Base-by-base conservation (phyloP, 2,888 invertebrate genomes). In the Oscheius myriophilus region DNA sequence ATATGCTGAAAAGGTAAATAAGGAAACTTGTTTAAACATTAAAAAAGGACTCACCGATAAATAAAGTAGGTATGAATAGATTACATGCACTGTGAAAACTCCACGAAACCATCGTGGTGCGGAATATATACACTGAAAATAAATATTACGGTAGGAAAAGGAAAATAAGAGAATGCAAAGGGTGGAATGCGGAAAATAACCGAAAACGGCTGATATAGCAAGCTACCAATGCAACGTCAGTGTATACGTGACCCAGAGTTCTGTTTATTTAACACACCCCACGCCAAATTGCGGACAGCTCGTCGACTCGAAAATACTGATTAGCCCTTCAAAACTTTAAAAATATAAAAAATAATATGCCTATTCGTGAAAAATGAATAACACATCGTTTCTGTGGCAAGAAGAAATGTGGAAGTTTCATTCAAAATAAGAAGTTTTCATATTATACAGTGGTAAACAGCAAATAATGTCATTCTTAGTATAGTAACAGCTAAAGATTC, bases 1-100 rank as follows among this genome's bases (percentile, higher is more conserved):
- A 23, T 65, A 67, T 25, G 63, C 74, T 59, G 73, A 59, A 55
- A 72, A 18, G 41, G 12, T 26, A 33, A 11, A 53, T 25, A 51
- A 51, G 2, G 52, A 57, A 26, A 49, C 42, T 51, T 43, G 11
- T 16, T 25, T 11, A 49, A 49, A 18, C 2, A 23, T 43, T 4
- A 11, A 42, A 18, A 33, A 12, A 33, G 1, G 26, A 49, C 61
- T 49, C 26, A 61, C 61, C 61, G 25, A 61, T 61, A 49, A 61
- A 61, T n/a, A 61, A 25, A 3, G 33, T 33, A 46, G 46, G 26
- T 25, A 61, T n/a, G 33, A 61, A 16, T n/a, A 61, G 16, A 4
- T 45, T n/a, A 1, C 16, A 49, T n/a, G 49, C 46, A 14, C 49
- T 45, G 33, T 46, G 49, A 16, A 39, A 46, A 39, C 46, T 61